These are phyloP conservation scores for Myiopsitta monachus DNA, from an alignment of 2,113 vertebrate genomes.

Conservation along the genomic window DNA sequence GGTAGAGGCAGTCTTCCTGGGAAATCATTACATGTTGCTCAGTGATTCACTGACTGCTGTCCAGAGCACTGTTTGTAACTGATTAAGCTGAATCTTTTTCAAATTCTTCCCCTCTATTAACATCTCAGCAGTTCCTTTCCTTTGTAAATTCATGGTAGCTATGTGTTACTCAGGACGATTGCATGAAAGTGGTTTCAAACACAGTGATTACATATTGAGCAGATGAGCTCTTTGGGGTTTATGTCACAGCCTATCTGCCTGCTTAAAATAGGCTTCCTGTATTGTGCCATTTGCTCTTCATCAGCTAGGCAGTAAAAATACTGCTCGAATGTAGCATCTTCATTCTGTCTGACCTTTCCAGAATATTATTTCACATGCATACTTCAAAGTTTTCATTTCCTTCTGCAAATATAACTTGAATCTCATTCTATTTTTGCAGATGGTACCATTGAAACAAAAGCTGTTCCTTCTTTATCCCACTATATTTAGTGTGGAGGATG, in stretches of 20 bases:
- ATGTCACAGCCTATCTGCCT: conserved; percentile 13
- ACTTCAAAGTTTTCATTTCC: background rate
- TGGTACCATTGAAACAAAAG: background rate
- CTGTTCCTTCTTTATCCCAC: background rate
- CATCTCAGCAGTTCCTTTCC: background rate
- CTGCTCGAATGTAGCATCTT: background rate
- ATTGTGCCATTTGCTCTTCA: background rate
- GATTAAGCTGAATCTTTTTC: background rate
- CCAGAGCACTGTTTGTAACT: background rate
- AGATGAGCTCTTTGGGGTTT: background rate
- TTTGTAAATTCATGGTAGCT: background rate
- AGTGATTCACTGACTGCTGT: background rate
- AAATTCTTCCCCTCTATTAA: background rate
- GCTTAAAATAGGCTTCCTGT: background rate
- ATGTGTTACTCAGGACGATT: background rate
- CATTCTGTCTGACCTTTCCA: background rate
- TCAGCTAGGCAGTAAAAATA: background rate
- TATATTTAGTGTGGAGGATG: background rate
- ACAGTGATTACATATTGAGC: background rate
- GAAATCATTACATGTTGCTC: background rate
- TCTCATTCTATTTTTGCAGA: background rate
- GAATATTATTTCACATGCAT: background rate
- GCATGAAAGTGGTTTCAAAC: background rate
- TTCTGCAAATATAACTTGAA: background rate
- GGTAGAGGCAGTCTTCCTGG: background rate